Conservation (phyloP, 1,140 invertebrate genomes). For the Aphelinus atriplicis region DNA sequence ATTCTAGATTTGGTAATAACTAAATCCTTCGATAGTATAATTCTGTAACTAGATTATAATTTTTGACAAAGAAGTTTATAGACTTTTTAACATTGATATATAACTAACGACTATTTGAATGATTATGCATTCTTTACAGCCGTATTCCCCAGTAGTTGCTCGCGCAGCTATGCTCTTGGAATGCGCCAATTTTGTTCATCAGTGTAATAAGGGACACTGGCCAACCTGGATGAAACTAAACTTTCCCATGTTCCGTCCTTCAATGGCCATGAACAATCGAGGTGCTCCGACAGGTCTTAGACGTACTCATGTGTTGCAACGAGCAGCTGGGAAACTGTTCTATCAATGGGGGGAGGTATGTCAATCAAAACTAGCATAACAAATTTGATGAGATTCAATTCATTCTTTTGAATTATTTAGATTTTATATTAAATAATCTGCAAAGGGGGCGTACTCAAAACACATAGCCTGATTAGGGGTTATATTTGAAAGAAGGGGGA, state of each 20-base stretch:
- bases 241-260: constrained; percentile 81
- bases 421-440: no score
- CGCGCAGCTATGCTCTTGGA: constrained; percentile 92
- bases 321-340: constrained; percentile 94
- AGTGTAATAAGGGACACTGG: constrained; percentile 98
- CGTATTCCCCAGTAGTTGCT: constrained; percentile 90
- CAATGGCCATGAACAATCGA: constrained; percentile 70
- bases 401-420: no score
- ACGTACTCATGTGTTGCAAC: constrained; percentile 84
- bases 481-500: no score
- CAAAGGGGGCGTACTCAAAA: no score
- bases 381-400: no score
- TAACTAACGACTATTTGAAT: no score
- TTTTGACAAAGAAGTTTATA: no score
- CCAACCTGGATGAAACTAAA: constrained; percentile 94
- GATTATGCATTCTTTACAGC: constrained; percentile 70
- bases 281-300: constrained; percentile 71
- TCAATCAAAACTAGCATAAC: no score
- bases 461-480: no score
- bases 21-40: no score
- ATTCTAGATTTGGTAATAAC: constrained; percentile 87
- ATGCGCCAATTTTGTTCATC: constrained; percentile 95
- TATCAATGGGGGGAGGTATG: constrained; percentile 95
- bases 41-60: no score
- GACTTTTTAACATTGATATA: no score